Base-by-base conservation (phyloP, 2,888 invertebrate genomes). In the Acronicta aceris region DNA sequence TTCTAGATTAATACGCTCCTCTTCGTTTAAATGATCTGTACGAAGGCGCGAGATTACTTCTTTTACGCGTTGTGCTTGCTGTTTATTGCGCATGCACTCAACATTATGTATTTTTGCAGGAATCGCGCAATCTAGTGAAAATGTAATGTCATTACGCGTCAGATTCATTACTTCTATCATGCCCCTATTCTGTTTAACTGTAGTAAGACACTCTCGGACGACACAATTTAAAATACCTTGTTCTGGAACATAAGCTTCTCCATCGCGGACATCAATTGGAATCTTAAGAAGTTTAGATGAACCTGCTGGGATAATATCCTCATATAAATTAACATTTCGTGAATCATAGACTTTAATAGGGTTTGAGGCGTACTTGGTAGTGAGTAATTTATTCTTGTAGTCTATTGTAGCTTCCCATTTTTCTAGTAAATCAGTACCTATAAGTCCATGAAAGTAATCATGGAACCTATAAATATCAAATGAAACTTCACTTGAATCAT, bases 91-190 rank as follows among this genome's bases (percentile, higher is more conserved):
- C n/a, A n/a, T 43, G 42, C 43, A 43, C 46, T 46, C 25, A 9
- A 16, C 30, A 54, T 54, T 38, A 16, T 30, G 38, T 25, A 54
- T 5, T 15, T 15, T 10, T 12, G 54, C 46, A 10, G 8, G 15
- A 5, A 25, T 38, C 5, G 54, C 46, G n/a, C 21, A 21, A n/a
- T 54, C 46, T 12, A 54, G 0, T 15, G 54, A 54, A 10, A 46
- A 46, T 25, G 46, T 38, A 5, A 54, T n/a, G 38, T 54, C 54
- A 8, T 54, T 54, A 2, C 2, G 16, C 5, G 46, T 38, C 3
- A 36, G 16, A 6, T 54, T 54, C 13, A 15, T 27, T 10, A 53
- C 17, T 16, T 53, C 17, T 6, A 53, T 15, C 12, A 10, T 43
- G n/a, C 52, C 52, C 6, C 52, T 42, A n/a, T 33, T 41, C 13